Base-by-base conservation (phyloP, 2,797 vertebrate genomes). In the Tapera naevia region DNA sequence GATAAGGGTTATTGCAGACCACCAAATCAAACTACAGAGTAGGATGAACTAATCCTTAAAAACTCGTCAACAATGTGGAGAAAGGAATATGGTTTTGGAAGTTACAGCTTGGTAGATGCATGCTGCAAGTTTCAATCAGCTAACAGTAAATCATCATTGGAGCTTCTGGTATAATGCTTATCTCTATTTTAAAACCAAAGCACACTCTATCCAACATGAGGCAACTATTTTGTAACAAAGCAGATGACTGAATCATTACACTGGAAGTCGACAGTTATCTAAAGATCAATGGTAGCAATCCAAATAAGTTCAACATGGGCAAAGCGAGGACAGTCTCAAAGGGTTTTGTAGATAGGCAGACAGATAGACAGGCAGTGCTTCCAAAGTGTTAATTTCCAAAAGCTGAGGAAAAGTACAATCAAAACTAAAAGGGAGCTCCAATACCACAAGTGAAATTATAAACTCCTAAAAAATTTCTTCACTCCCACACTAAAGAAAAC, bases 251-350 rank as follows among this genome's bases (percentile, higher is more conserved):
- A 92, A 74, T 88, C 21, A 3, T 88, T 80, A 74, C 33, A 54
- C 50, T 83, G 25, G 62, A 87, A 74, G 74, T 39, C 89, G 74
- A 37, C 33, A 80, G 57, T 86, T 91, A 91, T 57, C 67, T 87
- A 17, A 71, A 84, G 60, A 92, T 82, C 88, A 95, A 24, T 86
- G 28, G 13, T 10, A 86, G 18, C 54, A 84, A 91, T 58, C 50
- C 25, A 79, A 28, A 76, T 90, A n/a, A 30, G 12, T 62, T 81
- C 51, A 72, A n/a, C 1, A 2, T 22, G 22, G 32, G 33, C 41
- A 67, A 89, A 65, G 24, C 73, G 21, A 92, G 23, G 10, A 78
- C 22, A 62, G 5, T 62, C 76, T 84, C 66, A 81, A 75, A 37
- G 16, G 30, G 48, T 12, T 76, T 48, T 88, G 56, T 60, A 64